Conservation (phyloP, 2,797 vertebrate genomes). For the Mormyrops boulengeri region DNA sequence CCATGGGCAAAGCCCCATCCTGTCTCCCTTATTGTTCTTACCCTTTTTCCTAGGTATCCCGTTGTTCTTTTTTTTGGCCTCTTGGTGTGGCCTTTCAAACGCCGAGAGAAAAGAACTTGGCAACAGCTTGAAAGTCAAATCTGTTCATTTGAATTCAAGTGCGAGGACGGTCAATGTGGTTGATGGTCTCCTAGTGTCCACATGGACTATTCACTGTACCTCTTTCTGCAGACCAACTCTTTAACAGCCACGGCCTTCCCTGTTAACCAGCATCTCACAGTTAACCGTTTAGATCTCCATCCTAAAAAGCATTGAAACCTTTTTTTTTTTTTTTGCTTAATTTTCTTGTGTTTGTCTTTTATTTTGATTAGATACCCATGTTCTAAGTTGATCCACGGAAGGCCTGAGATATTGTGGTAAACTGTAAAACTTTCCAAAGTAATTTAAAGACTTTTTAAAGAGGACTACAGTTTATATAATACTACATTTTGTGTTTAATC, state of each 20-base stretch:
- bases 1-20: conserved; percentile 48
- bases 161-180: conserved; percentile 50
- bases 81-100: conserved; percentile 28
- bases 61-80: conserved; percentile 38
- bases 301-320: not conserved
- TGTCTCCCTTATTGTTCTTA: conserved; percentile 48
- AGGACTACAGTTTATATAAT: not conserved
- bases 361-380: not conserved
- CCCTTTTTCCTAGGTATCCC: conserved; percentile 42
- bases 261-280: not conserved
- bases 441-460: not conserved
- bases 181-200: conserved; percentile 45
- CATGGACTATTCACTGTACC: conserved; percentile 35
- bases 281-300: not conserved
- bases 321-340: not conserved
- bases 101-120: conserved; percentile 60
- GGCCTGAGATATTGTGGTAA: not conserved
- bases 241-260: conserved; percentile 3
- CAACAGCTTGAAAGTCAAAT: conserved; percentile 68
- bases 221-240: conserved; percentile 30
- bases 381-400: not conserved
- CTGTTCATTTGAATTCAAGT: conserved; percentile 77
- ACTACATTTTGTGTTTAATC: not conserved
- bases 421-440: not conserved
- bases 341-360: not conserved